Evolutionary conservation across 2,113 vertebrate genomes (phyloP), one percentile per base, ranked within the genome.

Genomic region (Paramisgurnus dabryanus): DNA sequence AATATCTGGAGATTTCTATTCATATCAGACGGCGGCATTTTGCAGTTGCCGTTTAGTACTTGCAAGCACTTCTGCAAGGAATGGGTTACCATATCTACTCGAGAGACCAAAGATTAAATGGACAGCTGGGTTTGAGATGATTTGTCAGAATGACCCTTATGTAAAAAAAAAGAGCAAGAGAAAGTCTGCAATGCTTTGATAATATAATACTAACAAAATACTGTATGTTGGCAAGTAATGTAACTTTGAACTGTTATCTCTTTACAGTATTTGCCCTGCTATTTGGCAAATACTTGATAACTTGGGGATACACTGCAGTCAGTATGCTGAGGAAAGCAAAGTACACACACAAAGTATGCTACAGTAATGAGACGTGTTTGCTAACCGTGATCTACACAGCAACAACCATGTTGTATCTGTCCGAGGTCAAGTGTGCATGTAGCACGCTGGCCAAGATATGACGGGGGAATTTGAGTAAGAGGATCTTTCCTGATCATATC

Each of bases 401-500:
- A 85, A 66, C 71, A 73, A 76, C 80, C 79, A 72, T 76, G 80
- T 82, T 85, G 78, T 76, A 81, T 85, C 83, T 76, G 80, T 82
- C 67, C 43, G 77, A 82, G 84, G 84, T 85, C 84, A 85, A 82
- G 60, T 70, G 64, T 27, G 79, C 76, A 45, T 81, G 83, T 85
- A 82, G 83, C 76, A 34, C 78, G 79, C 68, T 73, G 77, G 80
- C 68, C 76, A 67, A 80, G 81, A 81, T 70, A 81, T 71, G 77
- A 80, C 72, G 60, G n/a, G 68, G 39, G 50, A 58, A 88, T 89
- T 90, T 87, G 55, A 77, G 75, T 79, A 77, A 66, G 61, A 80
- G 77, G 83, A 81, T 79, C 78, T 79, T 83, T 80, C 76, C 64
- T 82, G 81, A 87, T 86, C 75, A 82, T 81, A 80, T 91, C 86